Conservation (phyloP, 1,140 invertebrate genomes). For the Ooceraea biroi region DNA sequence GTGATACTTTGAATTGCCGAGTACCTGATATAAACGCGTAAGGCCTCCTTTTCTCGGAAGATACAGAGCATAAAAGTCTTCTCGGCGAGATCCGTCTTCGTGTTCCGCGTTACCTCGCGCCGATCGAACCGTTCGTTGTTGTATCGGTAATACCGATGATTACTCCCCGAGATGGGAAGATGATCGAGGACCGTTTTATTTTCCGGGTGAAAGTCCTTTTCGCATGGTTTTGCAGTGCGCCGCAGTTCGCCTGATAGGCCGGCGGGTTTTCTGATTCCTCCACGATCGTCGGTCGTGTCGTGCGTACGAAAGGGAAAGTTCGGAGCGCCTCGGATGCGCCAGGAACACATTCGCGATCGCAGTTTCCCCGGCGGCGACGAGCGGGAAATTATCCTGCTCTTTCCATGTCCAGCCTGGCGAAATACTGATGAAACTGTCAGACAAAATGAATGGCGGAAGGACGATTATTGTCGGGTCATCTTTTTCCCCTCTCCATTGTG, state of each 20-base stretch:
- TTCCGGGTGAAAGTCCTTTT: conserved; percentile 56
- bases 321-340: conserved; percentile 20
- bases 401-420: conserved; percentile 6
- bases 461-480: conserved; percentile 9
- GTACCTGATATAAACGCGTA: conserved; percentile 11
- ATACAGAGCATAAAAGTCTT: conserved; percentile 68
- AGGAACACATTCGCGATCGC: conserved; percentile 40
- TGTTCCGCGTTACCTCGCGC: conserved; percentile 54
- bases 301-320: conserved; percentile 52
- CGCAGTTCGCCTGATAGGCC: not conserved
- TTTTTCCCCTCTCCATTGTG: conserved; percentile 10
- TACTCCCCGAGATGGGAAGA: conserved; percentile 44
- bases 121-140: conserved; percentile 37
- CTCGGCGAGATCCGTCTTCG: conserved; percentile 50
- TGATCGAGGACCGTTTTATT: conserved; percentile 55
- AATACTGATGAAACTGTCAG: conserved; percentile 48
- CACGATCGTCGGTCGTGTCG: not conserved
- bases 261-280: conserved; percentile 26
- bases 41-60: conserved; percentile 38
- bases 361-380: conserved; percentile 37
- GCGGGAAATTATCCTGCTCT: conserved; percentile 23
- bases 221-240: conserved; percentile 11
- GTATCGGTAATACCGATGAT: conserved; percentile 69
- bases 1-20: not conserved
- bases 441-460: conserved; percentile 39